Conservation (phyloP, 2,797 vertebrate genomes). For the Argyrosomus regius region DNA sequence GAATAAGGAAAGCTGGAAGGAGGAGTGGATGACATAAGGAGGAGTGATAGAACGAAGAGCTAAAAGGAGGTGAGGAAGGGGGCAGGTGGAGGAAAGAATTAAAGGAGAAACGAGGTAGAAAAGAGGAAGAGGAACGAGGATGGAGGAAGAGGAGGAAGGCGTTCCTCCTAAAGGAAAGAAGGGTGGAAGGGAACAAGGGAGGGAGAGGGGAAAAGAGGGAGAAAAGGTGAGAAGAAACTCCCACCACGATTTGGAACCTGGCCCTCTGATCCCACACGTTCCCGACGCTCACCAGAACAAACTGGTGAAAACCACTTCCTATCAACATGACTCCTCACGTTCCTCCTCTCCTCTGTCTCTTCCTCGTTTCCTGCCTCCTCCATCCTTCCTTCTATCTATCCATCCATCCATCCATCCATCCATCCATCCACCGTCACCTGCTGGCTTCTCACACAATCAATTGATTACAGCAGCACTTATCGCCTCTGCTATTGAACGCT, state of each 20-base stretch:
- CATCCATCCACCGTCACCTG: slow-evolving; percentile 57
- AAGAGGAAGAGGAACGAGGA: no score
- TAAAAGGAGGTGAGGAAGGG: background rate
- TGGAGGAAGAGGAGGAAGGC: background rate
- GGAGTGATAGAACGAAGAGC: background rate
- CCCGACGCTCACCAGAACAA: slow-evolving; percentile 33
- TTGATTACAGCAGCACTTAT: slow-evolving; percentile 71
- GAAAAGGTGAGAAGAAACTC: background rate
- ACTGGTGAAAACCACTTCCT: slow-evolving; percentile 46
- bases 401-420: slow-evolving; percentile 19
- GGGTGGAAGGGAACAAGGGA: background rate
- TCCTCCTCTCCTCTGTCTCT: slow-evolving; percentile 22
- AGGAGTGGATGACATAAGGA: background rate
- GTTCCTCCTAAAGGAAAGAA: background rate
- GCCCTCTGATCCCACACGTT: background rate
- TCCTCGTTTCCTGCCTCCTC: slow-evolving; percentile 41
- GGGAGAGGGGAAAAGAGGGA: background rate
- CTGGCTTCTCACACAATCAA: slow-evolving; percentile 74
- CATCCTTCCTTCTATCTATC: slow-evolving; percentile 9
- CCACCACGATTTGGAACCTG: background rate
- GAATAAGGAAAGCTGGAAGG: background rate
- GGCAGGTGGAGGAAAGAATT: background rate
- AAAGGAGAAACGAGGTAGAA: background rate
- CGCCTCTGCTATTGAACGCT: slow-evolving; percentile 54
- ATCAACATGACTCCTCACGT: slow-evolving; percentile 40